A percentile compares a stretch with the other conserved stretches of the same genome.
Evolutionary conservation across 1,140 invertebrate species (phyloP).

Genomic region (Drosophila trapezifrons): DNA sequence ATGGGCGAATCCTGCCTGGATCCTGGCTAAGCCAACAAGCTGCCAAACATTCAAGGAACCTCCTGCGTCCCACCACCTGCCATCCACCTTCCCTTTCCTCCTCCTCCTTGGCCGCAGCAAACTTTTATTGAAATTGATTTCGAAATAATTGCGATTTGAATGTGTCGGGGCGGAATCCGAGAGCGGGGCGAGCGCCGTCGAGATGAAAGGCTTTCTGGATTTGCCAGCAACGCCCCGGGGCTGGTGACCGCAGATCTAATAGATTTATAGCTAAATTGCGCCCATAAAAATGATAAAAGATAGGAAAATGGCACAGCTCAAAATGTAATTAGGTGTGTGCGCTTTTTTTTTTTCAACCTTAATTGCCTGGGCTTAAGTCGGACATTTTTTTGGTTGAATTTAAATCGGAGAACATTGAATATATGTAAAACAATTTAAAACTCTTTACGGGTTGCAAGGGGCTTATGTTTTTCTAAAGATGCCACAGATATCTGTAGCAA

Average conservation of each 20-base stretch:
- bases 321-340: slow-evolving; percentile 54
- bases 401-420: not conserved
- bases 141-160: slow-evolving; percentile 79
- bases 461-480: too few relatives aligned
- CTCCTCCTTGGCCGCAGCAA: slow-evolving; percentile 26
- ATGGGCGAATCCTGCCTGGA: slow-evolving; percentile 46
- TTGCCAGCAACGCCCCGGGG: slow-evolving; percentile 28
- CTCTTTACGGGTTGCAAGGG: too few relatives aligned
- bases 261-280: slow-evolving; percentile 69
- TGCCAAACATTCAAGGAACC: slow-evolving; percentile 55
- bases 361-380: slow-evolving; percentile 14
- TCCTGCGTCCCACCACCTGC: slow-evolving; percentile 21
- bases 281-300: slow-evolving; percentile 39
- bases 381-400: slow-evolving; percentile 7
- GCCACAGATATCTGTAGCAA: not conserved
- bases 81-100: not conserved
- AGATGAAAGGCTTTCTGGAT: slow-evolving; percentile 40
- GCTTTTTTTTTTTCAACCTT: slow-evolving; percentile 1
- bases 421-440: not conserved
- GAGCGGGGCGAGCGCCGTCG: slow-evolving; percentile 1
- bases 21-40: slow-evolving; percentile 72
- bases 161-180: slow-evolving; percentile 37
- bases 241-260: slow-evolving; percentile 57
- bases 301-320: slow-evolving; percentile 20
- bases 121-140: slow-evolving; percentile 83